Evolutionary conservation across 2,888 invertebrate genomes (phyloP), one percentile per base, ranked within the genome.

Genomic region (Nomada fucata): DNA sequence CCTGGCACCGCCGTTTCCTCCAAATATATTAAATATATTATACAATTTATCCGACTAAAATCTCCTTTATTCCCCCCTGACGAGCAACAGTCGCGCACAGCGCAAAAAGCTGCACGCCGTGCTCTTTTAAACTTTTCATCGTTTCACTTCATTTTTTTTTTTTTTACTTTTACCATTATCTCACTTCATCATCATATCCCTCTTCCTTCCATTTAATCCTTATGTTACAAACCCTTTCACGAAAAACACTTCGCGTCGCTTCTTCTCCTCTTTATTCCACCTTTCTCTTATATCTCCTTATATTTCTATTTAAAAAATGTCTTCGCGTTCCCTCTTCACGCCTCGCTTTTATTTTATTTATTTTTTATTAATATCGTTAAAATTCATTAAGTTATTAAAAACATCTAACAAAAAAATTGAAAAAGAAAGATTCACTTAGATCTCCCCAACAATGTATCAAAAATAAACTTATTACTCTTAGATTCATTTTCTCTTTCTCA

Each of bases 21-120:
- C 90, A 92, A 93, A 93, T 93, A 93, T 93, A 93, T 92, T 93
- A 93, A 91, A 92, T 93, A 93, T 93, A 93, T 91, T 92, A 93
- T 93, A 93, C 92, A 93, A 93, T 93, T 93, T 92, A 91, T 89
- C 91, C 90, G 89, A 91, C 92, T 92, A 92, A 92, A 92, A 91
- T 91, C 91, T 91, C 90, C 89, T 90, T 92, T 91, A 88, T 88
- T 88, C 87, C 87, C 84, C 88, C 74, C 68, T 61, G 72, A 67
- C 72, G 88, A 72, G 79, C 79, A 59, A 79, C 86, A 74, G 79
- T 75, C 77, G 78, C 81, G 84, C 91, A 88, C 92, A 92, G 92
- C 90, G 90, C 91, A 92, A 92, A 92, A 91, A 91, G 89, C 92
- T 92, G 89, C 89, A 89, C 83, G 83, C 88, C 86, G 85, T 87